phyloP scores from a whole-genome alignment of 1,140 invertebrate species.

The Drepana arcuata region DNA sequence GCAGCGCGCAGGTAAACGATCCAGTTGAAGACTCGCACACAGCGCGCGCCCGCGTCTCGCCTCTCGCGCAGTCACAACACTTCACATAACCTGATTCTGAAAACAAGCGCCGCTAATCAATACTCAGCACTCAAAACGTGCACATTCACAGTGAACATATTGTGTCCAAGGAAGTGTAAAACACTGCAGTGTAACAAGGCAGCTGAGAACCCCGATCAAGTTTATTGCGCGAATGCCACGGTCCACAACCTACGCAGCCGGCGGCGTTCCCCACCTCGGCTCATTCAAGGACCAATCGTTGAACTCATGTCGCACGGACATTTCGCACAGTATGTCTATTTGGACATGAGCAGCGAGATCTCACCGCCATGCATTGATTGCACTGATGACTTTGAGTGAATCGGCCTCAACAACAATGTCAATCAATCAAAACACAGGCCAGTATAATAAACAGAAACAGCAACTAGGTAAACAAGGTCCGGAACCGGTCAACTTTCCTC shows the following conservation, averaged over 20 bases:
- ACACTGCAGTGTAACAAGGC: no score
- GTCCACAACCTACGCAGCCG: constrained; percentile 60
- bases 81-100: constrained; percentile 31
- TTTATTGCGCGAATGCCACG: constrained; percentile 63
- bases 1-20: constrained; percentile 22
- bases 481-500: constrained; percentile 66
- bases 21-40: constrained; percentile 48
- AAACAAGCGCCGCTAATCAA: no score
- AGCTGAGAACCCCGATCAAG: constrained; percentile 20
- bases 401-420: constrained; percentile 53
- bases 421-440: constrained; percentile 60
- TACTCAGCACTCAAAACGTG: constrained; percentile 21
- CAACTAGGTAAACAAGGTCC: constrained; percentile 65
- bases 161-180: no score
- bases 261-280: constrained; percentile 55
- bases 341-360: constrained; percentile 39
- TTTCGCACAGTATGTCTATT: constrained; percentile 39
- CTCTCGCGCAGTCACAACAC: constrained; percentile 19
- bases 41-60: constrained; percentile 49
- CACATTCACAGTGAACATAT: no score
- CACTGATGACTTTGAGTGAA: constrained; percentile 41
- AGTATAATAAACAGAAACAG: constrained; percentile 63
- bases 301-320: constrained; percentile 54
- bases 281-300: constrained; percentile 66
- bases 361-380: constrained; percentile 28